Evolutionary conservation across 2,797 vertebrate species (phyloP), one percentile per base, ranked within the genome.

Genomic region (Coracias cyanogaster): DNA sequence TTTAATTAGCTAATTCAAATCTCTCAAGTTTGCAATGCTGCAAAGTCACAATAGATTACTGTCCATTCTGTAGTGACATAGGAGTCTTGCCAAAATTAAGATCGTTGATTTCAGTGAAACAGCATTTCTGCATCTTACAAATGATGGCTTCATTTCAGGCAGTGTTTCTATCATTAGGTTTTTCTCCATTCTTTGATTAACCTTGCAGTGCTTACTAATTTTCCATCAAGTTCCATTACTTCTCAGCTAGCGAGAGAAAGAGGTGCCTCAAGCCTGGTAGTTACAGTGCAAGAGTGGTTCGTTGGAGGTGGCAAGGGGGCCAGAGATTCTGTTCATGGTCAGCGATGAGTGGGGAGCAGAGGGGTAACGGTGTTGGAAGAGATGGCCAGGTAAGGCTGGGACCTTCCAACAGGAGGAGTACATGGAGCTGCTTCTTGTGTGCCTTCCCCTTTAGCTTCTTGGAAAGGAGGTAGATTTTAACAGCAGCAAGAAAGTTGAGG

Each of bases 321-420:
- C 46, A 58, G 54, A 62, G 29, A 4, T 57, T 72, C 31, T 18
- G 13, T 37, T 14, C 1, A 0, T n/a, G 21, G 26, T 9, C 0
- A 1, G 35, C 61, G 31, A 7, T 49, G 31, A 31, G 21, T 41
- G 26, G 22, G 29, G n/a, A 62, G 35, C 31, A 69, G 48, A 62
- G 33, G n/a, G 29, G 60, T 52, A 12, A 29, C 22, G 41, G 12
- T 0, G 0, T 46, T 69, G 49, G 31, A 76, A 26, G 51, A 54
- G 26, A 31, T 48, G 31, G 39, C 20, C 46, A 51, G 45, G 29
- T 18, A 41, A 70, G 20, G 22, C 28, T 29, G 12, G n/a, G 31
- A 58, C 33, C 45, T 64, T 73, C 26, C 26, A 29, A 62, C 19
- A 57, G 37, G 37, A 48, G 28, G 20, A 69, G 4, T 6, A 45